phyloP scores from a whole-genome alignment of 1,140 invertebrate genomes.

The Tetragonula clypearis region DNA sequence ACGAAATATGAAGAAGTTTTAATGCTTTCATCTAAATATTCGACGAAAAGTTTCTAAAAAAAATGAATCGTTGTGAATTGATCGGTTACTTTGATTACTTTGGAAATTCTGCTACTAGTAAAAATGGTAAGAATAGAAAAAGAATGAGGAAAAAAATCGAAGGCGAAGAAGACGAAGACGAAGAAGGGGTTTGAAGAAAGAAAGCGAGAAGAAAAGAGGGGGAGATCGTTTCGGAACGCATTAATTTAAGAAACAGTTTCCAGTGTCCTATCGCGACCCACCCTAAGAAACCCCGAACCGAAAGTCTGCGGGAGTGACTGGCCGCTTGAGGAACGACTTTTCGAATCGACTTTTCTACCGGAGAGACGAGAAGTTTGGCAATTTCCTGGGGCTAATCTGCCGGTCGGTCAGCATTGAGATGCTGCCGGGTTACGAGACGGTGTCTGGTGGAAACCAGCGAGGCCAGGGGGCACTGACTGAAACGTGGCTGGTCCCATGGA shows the following conservation, averaged over 20 bases:
- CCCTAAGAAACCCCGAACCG: slow-evolving; percentile 43
- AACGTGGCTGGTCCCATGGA: slow-evolving; percentile 63
- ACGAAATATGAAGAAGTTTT: no score
- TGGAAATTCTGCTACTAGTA: no score
- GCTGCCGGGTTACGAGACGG: slow-evolving; percentile 69
- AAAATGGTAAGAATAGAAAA: background rate
- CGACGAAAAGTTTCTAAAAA: no score
- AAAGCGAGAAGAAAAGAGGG: background rate
- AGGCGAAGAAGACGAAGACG: background rate
- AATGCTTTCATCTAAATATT: no score
- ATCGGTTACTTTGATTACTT: no score
- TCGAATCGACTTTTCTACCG: slow-evolving; percentile 78
- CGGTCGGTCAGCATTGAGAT: slow-evolving; percentile 81
- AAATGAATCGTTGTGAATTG: no score
- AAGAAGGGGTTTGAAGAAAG: background rate
- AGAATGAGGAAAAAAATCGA: background rate
- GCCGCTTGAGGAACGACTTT: slow-evolving; percentile 78
- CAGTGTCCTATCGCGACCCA: slow-evolving; percentile 62
- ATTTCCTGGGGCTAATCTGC: slow-evolving; percentile 82
- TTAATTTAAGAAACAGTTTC: slow-evolving; percentile 75
- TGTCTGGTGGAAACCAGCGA: background rate
- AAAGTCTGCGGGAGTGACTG: slow-evolving; percentile 46
- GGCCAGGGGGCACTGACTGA: background rate
- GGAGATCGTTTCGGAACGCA: slow-evolving; percentile 57
- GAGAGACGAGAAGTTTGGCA: slow-evolving; percentile 80